Base-by-base conservation (phyloP, 2,888 invertebrate genomes). In the Odontocolon sp. region DNA sequence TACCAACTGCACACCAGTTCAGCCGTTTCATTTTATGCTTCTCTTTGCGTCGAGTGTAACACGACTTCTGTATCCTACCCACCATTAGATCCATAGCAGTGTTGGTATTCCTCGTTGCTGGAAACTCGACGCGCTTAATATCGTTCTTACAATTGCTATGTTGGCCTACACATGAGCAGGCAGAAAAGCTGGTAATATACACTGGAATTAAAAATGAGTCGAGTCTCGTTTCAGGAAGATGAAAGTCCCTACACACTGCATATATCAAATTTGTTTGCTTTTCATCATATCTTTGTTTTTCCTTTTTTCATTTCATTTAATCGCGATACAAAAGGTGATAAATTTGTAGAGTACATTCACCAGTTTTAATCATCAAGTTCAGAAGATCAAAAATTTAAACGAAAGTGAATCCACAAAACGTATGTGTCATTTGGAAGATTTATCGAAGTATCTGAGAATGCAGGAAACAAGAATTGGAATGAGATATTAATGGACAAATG, bases 131-230 rank as follows among this genome's bases (percentile, higher is more conserved):
- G 23, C 47, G 63, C 47, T 63, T 63, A 63, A 63, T 63, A 63
- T 63, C 50, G 63, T 50, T 63, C 63, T 63, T 38, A 63, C 63
- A 63, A 63, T 63, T 63, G 63, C 50, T 33, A 9, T 63, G 47
- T 63, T 36, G 47, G 47, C 14, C 23, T 18, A 8, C 50, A 36
- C 36, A 47, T 23, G 8, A 21, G 36, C 47, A 5, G 8, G 14
- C 5, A 33, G 21, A 36, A 63, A 50, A 21, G 21, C 63, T 14
- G 36, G 63, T 26, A 63, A 63, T 63, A 33, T 50, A 63, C 47
- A 50, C 47, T 47, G 50, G 47, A 50, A 63, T 63, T 47, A 63
- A 63, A 63, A 63, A 50, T 50, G 63, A 47, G 18, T 36, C 36
- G 47, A 6, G 28, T 11, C 2, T 11, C 6, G 1, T 11, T 3